phyloP scores from a whole-genome alignment of 2,113 vertebrate genomes.

The Shinisaurus crocodilurus region DNA sequence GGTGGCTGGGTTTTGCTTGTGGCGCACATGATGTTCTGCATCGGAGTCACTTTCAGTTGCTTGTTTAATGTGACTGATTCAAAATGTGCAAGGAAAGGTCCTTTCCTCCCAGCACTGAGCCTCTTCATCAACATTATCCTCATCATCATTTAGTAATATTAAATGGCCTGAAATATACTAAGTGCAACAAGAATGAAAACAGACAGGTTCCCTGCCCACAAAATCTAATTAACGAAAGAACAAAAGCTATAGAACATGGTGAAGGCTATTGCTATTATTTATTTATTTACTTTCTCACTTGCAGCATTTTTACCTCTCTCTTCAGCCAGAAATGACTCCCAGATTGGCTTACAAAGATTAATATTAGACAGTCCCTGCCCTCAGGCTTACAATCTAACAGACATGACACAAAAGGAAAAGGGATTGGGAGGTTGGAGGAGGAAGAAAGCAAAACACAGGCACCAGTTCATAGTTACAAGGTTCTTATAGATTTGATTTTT shows the following conservation, averaged over 20 bases:
- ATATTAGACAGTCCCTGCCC: no score
- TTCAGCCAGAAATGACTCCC: no score
- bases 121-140: neutral
- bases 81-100: neutral
- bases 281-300: no score
- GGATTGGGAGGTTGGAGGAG: no score
- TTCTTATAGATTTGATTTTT: no score
- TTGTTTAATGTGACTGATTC: neutral
- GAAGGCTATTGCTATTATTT: neutral
- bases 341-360: no score
- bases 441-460: no score
- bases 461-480: no score
- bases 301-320: no score
- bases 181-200: neutral
- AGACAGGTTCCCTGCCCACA: neutral
- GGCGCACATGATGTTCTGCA: neutral
- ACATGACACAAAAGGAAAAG: no score
- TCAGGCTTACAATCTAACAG: no score
- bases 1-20: neutral
- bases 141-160: neutral
- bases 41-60: neutral
- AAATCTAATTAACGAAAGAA: conserved; percentile 27
- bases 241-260: neutral
- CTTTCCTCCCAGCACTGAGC: neutral
- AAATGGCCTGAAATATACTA: neutral